Evolutionary conservation across 64 coral and sea anemone genomes (phyloP), one percentile per base, ranked within the genome.

Genomic region (Montipora cactus): DNA sequence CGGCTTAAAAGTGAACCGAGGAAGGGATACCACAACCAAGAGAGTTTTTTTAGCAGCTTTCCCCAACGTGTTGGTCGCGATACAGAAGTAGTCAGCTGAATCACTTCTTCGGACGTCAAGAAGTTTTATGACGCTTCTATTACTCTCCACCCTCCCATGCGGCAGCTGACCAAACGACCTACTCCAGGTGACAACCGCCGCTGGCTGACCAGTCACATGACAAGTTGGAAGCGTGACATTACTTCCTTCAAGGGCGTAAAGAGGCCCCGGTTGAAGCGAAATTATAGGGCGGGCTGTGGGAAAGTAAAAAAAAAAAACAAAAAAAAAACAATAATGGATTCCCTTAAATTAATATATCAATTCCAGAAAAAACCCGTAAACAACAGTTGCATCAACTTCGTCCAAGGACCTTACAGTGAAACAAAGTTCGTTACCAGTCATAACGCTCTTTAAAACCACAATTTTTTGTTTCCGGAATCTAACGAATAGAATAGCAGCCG

Each of bases 81-180:
- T 81, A 7, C 87, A 94, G 6, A 48, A 7, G 14, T 94, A 94
- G 13, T 23, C 1, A 2, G 59, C 93, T 3, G 87, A 89, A 51
- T 94, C 93, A 51, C 5, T 25, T 49, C 61, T 89, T 9, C 49
- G 48, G 20, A 94, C 57, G 0, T 94, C 64, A 45, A 77, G 0
- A 55, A 94, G 21, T 14, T 12, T 89, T 11, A 94, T 0, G 3
- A 25, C 49, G 8, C 22, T 51, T 14, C 77, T 70, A 9, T 23
- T 75, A 10, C 69, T 62, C 5, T 83, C 52, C 8, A 79, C 81
- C 5, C 90, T 78, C 14, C 71, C 90, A 8, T 96, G 48, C 1
- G 95, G 76, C 21, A 96, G 74, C 44, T 64, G 81, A 72, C 92
- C 95, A 15, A 93, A 67, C 44, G 81, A 77, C 67, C 89, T 96